These are phyloP conservation scores for Dendrolimus kikuchii DNA, from an alignment of 1,140 invertebrate genomes.

Conservation along the genomic window DNA sequence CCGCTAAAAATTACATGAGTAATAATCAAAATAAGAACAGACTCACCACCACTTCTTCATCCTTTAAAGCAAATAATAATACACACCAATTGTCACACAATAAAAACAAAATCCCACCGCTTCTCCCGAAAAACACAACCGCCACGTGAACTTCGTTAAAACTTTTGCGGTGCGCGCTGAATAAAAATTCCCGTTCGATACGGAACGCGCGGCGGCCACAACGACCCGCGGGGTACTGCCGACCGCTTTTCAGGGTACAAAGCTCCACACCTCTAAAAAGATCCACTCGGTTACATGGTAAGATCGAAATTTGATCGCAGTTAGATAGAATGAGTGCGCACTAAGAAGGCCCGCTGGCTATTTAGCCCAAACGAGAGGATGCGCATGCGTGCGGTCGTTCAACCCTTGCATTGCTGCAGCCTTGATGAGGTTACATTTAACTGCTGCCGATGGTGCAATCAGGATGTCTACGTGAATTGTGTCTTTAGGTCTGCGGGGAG, in stretches of 20 bases:
- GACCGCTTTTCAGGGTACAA: too few relatives aligned
- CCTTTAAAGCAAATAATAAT: too few relatives aligned
- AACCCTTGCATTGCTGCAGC: slow-evolving; percentile 52
- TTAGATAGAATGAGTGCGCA: slow-evolving; percentile 44
- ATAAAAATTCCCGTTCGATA: slow-evolving; percentile 11
- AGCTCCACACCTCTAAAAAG: slow-evolving; percentile 34
- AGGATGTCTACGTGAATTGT: slow-evolving; percentile 1
- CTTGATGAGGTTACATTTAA: slow-evolving; percentile 10
- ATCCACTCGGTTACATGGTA: slow-evolving; percentile 59
- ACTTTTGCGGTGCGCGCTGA: slow-evolving; percentile 33
- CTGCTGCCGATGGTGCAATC: neutral
- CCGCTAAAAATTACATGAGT: too few relatives aligned
- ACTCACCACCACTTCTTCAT: too few relatives aligned
- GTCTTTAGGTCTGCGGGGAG: neutral
- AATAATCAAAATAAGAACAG: too few relatives aligned
- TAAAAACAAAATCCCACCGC: neutral
- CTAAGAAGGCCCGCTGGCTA: slow-evolving; percentile 55
- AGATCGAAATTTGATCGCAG: slow-evolving; percentile 68
- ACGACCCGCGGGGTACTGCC: slow-evolving; percentile 33
- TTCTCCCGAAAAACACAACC: slow-evolving; percentile 4
- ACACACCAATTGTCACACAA: too few relatives aligned
- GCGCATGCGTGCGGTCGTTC: slow-evolving; percentile 58
- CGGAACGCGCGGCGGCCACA: slow-evolving; percentile 25
- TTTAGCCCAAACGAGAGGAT: slow-evolving; percentile 30
- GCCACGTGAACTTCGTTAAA: slow-evolving; percentile 31